phyloP scores from a whole-genome alignment of 2,113 vertebrate species.

The Cavia porcellus region DNA sequence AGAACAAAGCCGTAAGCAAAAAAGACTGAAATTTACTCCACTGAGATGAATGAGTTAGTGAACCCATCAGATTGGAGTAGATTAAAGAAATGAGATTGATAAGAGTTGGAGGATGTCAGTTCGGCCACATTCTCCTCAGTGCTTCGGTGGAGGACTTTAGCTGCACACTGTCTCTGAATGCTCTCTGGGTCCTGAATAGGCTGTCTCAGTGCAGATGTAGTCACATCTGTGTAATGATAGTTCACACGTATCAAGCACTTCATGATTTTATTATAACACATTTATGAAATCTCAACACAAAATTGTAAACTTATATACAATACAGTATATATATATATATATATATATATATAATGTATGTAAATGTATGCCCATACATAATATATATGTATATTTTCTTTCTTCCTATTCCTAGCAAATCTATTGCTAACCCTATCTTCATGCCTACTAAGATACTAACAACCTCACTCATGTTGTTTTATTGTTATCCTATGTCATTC shows the following conservation, averaged over 20 bases:
- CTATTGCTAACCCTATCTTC: neutral
- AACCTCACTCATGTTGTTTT: neutral
- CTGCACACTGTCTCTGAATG: too few relatives aligned
- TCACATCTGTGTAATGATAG: neutral
- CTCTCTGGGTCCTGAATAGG: neutral
- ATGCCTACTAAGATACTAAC: neutral
- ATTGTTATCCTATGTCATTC: neutral
- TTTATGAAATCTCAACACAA: conserved; percentile 14
- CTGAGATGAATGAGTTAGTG: neutral
- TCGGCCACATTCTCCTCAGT: neutral
- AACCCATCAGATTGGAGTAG: neutral
- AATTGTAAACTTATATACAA: neutral
- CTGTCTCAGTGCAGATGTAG: neutral
- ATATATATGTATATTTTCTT: neutral
- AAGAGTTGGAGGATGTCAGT: neutral
- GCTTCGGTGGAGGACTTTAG: too few relatives aligned
- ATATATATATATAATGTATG: neutral
- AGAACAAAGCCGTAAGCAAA: neutral
- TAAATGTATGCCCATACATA: neutral
- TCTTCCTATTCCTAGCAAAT: neutral
- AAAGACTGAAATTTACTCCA: neutral
- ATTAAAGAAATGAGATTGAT: neutral
- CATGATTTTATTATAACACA: neutral
- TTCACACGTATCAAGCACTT: neutral
- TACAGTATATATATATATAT: neutral